phyloP scores from a whole-genome alignment of 2,888 invertebrate genomes.

The Drosophila stalkeri region DNA sequence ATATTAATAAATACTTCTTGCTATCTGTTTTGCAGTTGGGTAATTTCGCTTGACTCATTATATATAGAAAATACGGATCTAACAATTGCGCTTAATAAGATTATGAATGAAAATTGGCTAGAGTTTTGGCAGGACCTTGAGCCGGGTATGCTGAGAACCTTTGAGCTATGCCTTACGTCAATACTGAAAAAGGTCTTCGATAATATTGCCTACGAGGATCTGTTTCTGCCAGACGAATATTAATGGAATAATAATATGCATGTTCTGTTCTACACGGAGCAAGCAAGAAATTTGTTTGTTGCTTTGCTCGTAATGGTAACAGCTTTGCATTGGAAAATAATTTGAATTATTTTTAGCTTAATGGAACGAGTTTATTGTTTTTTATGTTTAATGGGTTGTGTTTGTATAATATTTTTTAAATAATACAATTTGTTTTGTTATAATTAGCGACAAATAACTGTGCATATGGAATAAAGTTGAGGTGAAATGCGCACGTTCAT shows the following conservation, averaged over 20 bases:
- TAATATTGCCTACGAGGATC: constrained; percentile 58
- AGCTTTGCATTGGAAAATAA: background rate
- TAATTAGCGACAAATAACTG: background rate
- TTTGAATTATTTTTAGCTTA: background rate
- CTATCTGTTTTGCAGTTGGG: constrained; percentile 48
- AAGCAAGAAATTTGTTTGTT: background rate
- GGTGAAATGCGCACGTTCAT: background rate
- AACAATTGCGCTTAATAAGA: constrained; percentile 42
- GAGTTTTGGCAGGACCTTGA: constrained; percentile 62
- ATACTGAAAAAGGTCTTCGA: constrained; percentile 51
- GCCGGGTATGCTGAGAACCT: constrained; percentile 18
- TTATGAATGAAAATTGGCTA: constrained; percentile 60
- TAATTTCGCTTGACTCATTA: constrained; percentile 43
- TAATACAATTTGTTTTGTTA: background rate
- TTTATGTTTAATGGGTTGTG: background rate
- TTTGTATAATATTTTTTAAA: background rate
- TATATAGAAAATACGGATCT: constrained; percentile 62
- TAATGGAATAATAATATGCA: background rate
- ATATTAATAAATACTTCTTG: background rate
- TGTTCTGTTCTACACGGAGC: background rate
- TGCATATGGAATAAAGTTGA: background rate
- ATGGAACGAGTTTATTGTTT: background rate
- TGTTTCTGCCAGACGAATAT: constrained; percentile 48
- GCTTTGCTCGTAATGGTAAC: background rate
- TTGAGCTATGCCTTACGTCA: constrained; percentile 27